Percentiles rank a stretch among this genome's conserved stretches.
phyloP scores from a whole-genome alignment of 1,140 invertebrate species.

The Apis florea region DNA sequence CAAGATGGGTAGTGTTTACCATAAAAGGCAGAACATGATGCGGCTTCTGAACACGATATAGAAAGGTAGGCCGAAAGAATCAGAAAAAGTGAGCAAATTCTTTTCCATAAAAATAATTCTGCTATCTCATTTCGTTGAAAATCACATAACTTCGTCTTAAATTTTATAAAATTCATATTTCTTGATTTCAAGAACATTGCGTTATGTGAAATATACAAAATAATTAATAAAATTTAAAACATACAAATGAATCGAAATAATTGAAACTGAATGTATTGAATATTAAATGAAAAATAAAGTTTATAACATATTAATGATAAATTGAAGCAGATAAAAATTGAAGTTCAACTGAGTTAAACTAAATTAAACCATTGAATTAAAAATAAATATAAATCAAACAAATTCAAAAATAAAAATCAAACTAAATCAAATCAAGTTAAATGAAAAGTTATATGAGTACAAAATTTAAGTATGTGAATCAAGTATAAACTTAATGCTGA shows the following conservation, averaged over 20 bases:
- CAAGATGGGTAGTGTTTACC: slow-evolving; percentile 32
- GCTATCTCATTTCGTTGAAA: neutral
- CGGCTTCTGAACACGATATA: slow-evolving; percentile 33
- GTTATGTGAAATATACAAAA: neutral
- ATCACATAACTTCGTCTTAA: neutral
- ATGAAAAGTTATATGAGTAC: neutral
- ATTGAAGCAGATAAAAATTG: neutral
- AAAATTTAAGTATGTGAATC: neutral
- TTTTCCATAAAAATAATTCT: slow-evolving; percentile 44
- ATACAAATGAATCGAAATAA: too few relatives aligned
- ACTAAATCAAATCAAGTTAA: neutral
- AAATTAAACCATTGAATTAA: too few relatives aligned
- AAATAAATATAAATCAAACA: too few relatives aligned
- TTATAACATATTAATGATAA: neutral
- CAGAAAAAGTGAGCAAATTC: slow-evolving; percentile 47
- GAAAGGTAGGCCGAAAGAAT: slow-evolving; percentile 35
- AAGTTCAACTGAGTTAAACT: neutral
- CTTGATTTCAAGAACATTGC: neutral
- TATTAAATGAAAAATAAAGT: too few relatives aligned
- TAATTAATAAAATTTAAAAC: neutral
- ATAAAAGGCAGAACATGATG: slow-evolving; percentile 55
- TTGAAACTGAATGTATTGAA: too few relatives aligned
- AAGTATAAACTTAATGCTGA: too few relatives aligned
- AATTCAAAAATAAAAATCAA: neutral
- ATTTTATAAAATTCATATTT: slow-evolving; percentile 12